Evolutionary conservation across 2,113 vertebrate species (phyloP).

Genomic region (Gobiocypris rarus): DNA sequence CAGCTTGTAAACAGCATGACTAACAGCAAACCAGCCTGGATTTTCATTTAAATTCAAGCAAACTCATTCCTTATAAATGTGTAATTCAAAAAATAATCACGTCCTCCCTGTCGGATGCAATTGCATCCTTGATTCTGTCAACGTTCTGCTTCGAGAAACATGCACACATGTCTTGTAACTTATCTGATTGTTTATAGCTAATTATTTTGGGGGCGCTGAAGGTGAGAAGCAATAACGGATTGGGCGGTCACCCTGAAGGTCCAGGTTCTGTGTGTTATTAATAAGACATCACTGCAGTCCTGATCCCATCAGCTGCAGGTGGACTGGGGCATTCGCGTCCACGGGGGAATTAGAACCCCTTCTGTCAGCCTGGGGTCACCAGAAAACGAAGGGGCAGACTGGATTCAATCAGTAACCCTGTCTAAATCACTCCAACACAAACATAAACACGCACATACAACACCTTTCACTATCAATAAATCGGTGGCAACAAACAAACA

Average conservation of each 20-base stretch:
- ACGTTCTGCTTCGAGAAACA: slow-evolving; percentile 16
- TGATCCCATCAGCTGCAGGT: slow-evolving; percentile 56
- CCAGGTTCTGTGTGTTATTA: slow-evolving; percentile 49
- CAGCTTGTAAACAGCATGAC: neutral
- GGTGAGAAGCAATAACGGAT: slow-evolving; percentile 35
- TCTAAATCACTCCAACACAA: slow-evolving; percentile 36
- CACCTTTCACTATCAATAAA: slow-evolving; percentile 43
- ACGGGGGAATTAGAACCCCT: slow-evolving; percentile 43
- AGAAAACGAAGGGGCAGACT: slow-evolving; percentile 48
- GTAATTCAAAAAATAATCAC: slow-evolving; percentile 1
- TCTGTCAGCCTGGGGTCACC: slow-evolving; percentile 60
- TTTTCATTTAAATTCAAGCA: slow-evolving; percentile 12
- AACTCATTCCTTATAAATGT: slow-evolving; percentile 2
- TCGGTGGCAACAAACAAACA: slow-evolving; percentile 9
- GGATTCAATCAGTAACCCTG: slow-evolving; percentile 57
- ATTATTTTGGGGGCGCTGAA: slow-evolving; percentile 37
- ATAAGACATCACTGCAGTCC: slow-evolving; percentile 41
- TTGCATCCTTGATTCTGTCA: neutral
- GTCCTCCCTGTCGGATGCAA: neutral
- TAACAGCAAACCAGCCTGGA: neutral
- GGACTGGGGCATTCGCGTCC: slow-evolving; percentile 33
- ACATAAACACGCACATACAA: neutral
- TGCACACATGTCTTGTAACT: neutral
- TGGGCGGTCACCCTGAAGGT: slow-evolving; percentile 28
- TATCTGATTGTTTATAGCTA: slow-evolving; percentile 36